A percentile compares a stretch with the other conserved stretches of the same genome.
phyloP scores from a whole-genome alignment of 2,797 vertebrate species.

The Hyperoplus immaculatus region DNA sequence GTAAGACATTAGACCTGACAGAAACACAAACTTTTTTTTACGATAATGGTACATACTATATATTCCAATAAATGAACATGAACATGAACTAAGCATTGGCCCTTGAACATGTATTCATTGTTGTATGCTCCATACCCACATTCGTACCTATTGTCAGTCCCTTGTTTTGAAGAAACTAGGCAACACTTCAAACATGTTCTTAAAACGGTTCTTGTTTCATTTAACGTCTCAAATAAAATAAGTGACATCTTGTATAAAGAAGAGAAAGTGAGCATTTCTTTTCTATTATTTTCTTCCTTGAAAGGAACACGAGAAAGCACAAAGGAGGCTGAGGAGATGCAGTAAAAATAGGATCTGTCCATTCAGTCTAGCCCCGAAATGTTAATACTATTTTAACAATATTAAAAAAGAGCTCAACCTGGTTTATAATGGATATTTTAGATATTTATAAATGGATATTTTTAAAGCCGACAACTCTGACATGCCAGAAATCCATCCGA shows the following conservation, averaged over 20 bases:
- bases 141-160: not conserved
- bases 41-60: not conserved
- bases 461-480: no score
- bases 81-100: no score
- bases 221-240: not conserved
- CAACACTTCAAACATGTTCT: not conserved
- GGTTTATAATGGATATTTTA: not conserved
- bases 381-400: not conserved
- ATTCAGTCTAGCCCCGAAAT: no score
- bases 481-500: not conserved
- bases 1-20: not conserved
- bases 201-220: not conserved
- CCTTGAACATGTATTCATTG: constrained; percentile 1
- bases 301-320: no score
- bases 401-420: not conserved
- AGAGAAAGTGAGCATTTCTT: no score
- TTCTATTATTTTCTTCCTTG: no score
- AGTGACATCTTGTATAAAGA: no score
- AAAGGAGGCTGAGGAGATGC: no score
- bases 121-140: not conserved
- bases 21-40: not conserved
- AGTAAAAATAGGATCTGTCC: no score
- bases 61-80: no score
- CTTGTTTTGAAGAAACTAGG: not conserved
- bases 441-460: no score